phyloP scores from a whole-genome alignment of 2,888 invertebrate genomes.

The Cheilosia scutellata region DNA sequence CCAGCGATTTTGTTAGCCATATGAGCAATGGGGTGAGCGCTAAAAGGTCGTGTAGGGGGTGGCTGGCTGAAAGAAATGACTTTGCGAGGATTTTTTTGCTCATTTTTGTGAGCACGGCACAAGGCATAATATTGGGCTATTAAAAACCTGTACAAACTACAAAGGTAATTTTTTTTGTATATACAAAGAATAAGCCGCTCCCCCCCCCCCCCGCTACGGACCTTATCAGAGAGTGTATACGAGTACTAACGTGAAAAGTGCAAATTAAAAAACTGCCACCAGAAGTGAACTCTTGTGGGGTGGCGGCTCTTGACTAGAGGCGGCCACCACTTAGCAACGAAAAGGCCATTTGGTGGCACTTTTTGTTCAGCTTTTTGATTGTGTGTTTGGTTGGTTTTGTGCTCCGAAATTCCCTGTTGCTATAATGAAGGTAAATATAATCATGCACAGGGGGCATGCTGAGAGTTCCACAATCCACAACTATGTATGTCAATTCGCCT shows the following conservation, averaged over 20 bases:
- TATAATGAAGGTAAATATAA: conserved; percentile 60
- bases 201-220: not conserved
- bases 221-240: conserved; percentile 29
- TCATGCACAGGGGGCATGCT: conserved; percentile 18
- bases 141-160: conserved; percentile 45
- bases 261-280: conserved; percentile 67
- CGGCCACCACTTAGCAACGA: conserved; percentile 47
- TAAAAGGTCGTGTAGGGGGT: conserved; percentile 41
- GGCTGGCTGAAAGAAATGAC: conserved; percentile 23
- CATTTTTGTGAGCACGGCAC: conserved; percentile 21
- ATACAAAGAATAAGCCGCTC: not conserved
- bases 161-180: conserved; percentile 28
- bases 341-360: conserved; percentile 56
- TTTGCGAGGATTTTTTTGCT: conserved; percentile 34
- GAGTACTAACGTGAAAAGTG: conserved; percentile 65
- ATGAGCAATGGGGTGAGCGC: conserved; percentile 19
- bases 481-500: conserved; percentile 53
- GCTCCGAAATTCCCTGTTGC: conserved; percentile 58
- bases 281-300: conserved; percentile 16
- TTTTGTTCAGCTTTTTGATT: conserved; percentile 27
- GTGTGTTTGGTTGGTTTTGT: conserved; percentile 28
- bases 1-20: conserved; percentile 21
- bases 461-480: not conserved
- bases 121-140: conserved; percentile 30
- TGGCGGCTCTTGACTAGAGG: conserved; percentile 1